A percentile compares a stretch with the other conserved stretches of the same genome.
These are phyloP conservation scores for Nothobranchius furzeri DNA, from an alignment of 2,113 vertebrate genomes.

Conservation along the genomic window DNA sequence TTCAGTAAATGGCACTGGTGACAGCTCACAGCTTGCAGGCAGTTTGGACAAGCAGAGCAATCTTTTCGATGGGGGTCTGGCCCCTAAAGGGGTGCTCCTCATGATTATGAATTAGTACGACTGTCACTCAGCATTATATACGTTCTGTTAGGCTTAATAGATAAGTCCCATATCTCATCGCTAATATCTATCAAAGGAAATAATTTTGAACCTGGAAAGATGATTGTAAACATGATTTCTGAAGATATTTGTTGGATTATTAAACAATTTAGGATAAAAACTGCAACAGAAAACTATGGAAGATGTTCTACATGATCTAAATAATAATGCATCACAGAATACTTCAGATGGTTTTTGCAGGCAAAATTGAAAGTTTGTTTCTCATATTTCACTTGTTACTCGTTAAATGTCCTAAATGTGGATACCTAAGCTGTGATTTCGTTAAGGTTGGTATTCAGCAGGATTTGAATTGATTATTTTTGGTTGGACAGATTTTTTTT, in stretches of 20 bases:
- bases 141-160: not conserved
- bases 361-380: too few species aligned
- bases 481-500: too few species aligned
- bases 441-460: too few species aligned
- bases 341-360: not conserved
- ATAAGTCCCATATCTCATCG: too few species aligned
- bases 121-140: not conserved
- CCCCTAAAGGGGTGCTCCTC: not conserved
- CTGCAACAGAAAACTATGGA: not conserved
- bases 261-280: not conserved
- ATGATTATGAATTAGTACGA: not conserved
- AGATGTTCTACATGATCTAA: not conserved
- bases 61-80: not conserved
- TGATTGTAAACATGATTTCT: not conserved
- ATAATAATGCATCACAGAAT: not conserved
- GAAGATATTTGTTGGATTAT: not conserved
- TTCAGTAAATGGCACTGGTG: slow-evolving; percentile 18
- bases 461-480: too few species aligned
- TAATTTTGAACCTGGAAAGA: not conserved
- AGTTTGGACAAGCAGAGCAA: not conserved
- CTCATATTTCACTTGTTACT: too few species aligned
- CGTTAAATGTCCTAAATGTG: too few species aligned
- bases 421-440: too few species aligned
- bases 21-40: slow-evolving; percentile 7
- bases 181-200: not conserved